Evolutionary conservation across 2,113 vertebrate species (phyloP), one percentile per base, ranked within the genome.

Genomic region (Chionis minor): DNA sequence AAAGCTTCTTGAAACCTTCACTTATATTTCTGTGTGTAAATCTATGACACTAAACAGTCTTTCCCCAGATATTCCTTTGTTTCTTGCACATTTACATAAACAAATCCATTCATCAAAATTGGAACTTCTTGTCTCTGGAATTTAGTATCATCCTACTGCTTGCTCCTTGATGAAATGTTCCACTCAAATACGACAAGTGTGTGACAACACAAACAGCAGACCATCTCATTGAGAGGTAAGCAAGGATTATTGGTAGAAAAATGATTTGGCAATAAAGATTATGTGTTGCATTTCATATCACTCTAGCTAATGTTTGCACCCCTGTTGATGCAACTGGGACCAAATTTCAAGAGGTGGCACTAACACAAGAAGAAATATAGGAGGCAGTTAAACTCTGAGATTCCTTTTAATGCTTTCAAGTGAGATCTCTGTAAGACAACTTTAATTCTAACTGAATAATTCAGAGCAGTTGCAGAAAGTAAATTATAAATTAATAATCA

Each of bases 401-500:
- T 63, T 84, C 13, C 45, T 94, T 83, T 38, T 42, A 66, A 92
- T 55, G 8, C 10, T 94, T 90, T 30, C 56, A 63, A 59, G 66
- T 56, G 86, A 92, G 62, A 58, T 42, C 24, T 38, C 61, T 51
- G 10, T 55, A 71, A 74, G 65, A 67, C 38, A 91, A 62, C 19
- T 85, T 77, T 69, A 75, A 75, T 87, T 87, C 56, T 71, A 67
- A 82, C 45, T 89, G 52, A 94, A 73, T 87, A 91, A 81, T 58
- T 49, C 33, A 84, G 15, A 74, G 9, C 42, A 81, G 63, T 58
- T 86, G 65, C 18, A 69, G 71, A 75, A 88, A 81, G 38, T 72
- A 93, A 84, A 92, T 87, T n/a, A 84, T 92, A 54, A 95, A 94
- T 95, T 87, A 94, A 84, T 85, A 92, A 94, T 89, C 54, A 79